A percentile compares a stretch with the other conserved stretches of the same genome.
phyloP scores from a whole-genome alignment of 2,797 vertebrate genomes.

The Pagetopsis macropterus region DNA sequence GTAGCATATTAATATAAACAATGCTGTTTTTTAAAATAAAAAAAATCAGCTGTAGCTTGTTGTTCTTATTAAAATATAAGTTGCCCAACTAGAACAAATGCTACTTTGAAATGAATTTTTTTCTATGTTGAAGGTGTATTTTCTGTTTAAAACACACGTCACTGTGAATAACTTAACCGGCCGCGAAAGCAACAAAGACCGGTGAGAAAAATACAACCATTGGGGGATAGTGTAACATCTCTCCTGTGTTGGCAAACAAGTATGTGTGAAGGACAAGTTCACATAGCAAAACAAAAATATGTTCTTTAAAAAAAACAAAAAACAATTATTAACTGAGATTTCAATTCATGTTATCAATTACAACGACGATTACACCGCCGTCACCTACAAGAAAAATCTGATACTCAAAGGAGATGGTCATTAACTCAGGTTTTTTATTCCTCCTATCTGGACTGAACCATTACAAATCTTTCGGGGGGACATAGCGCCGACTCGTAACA shows the following conservation, averaged over 20 bases:
- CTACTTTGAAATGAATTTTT: neutral
- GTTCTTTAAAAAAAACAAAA: neutral
- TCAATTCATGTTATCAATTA: constrained; percentile 47
- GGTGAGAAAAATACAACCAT: constrained; percentile 53
- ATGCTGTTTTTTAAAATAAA: neutral
- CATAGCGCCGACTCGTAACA: constrained; percentile 50
- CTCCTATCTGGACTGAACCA: constrained; percentile 83
- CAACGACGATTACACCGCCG: constrained; percentile 46
- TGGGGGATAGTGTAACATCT: constrained; percentile 52
- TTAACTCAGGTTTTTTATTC: constrained; percentile 83
- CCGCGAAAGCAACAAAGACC: constrained; percentile 72
- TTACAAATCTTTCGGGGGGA: constrained; percentile 53
- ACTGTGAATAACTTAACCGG: constrained; percentile 8
- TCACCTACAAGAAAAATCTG: constrained; percentile 60
- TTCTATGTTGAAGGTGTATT: neutral
- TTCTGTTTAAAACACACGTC: neutral
- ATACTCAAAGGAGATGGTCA: constrained; percentile 75
- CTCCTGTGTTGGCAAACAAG: constrained; percentile 37
- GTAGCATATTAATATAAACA: constrained; percentile 14
- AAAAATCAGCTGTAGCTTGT: neutral
- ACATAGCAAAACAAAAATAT: neutral
- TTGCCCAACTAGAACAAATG: neutral
- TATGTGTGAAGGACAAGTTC: constrained; percentile 51
- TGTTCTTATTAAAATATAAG: neutral
- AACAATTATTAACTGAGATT: neutral